Percentiles rank a stretch among this genome's conserved stretches.
phyloP scores from a whole-genome alignment of 1,140 invertebrate genomes.

The Drosophila nikananu region DNA sequence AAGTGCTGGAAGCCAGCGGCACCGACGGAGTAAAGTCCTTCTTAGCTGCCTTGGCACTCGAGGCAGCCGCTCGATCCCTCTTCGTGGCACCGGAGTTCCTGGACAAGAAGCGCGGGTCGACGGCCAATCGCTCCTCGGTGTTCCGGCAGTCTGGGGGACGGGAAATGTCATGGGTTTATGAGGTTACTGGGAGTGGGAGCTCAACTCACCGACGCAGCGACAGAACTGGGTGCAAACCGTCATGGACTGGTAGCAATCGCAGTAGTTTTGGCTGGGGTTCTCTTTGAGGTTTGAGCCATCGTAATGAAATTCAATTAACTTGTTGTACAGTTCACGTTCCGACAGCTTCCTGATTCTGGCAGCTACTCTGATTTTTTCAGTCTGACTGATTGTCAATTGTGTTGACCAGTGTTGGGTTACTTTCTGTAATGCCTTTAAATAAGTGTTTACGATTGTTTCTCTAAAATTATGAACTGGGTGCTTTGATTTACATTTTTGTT shows the following conservation, averaged over 20 bases:
- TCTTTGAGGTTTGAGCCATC: not conserved
- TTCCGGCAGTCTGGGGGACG: slow-evolving; percentile 58
- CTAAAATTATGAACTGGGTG: not conserved
- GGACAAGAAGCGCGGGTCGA: slow-evolving; percentile 17
- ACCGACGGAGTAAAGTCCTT: slow-evolving; percentile 21
- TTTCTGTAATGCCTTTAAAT: not conserved
- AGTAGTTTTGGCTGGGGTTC: slow-evolving; percentile 53
- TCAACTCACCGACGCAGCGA: slow-evolving; percentile 61
- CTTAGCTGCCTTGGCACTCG: slow-evolving; percentile 5
- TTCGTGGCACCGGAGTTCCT: slow-evolving; percentile 42
- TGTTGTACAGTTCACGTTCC: not conserved
- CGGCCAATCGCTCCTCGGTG: slow-evolving; percentile 41
- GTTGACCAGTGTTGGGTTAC: not conserved
- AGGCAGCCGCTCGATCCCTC: slow-evolving; percentile 44
- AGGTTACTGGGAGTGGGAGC: too few relatives aligned
- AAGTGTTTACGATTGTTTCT: not conserved
- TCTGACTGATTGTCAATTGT: not conserved
- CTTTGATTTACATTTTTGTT: too few relatives aligned
- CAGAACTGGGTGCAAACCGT: slow-evolving; percentile 51
- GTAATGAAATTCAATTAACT: not conserved
- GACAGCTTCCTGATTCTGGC: too few relatives aligned
- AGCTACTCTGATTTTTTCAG: not conserved
- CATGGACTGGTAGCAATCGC: slow-evolving; percentile 77
- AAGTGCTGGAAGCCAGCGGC: not conserved
- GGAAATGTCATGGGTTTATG: too few relatives aligned